Evolutionary conservation across 2,888 invertebrate genomes (phyloP).

Genomic region (Zonitis immaculata): DNA sequence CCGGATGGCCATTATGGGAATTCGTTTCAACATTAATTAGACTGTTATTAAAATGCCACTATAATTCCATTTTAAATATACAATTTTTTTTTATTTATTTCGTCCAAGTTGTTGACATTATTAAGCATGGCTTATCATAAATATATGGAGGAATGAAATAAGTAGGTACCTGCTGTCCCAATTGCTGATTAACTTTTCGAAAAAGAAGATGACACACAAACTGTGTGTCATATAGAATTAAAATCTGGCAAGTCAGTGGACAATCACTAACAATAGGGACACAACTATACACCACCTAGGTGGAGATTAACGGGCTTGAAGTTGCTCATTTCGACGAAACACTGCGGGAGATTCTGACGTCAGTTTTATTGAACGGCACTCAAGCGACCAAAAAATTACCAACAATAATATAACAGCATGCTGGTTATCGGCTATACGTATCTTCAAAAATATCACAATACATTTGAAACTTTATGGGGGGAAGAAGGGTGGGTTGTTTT

Average conservation of each 20-base stretch:
- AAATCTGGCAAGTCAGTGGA: constrained; percentile 31
- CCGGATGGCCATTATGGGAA: constrained; percentile 30
- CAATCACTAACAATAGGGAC: constrained; percentile 38
- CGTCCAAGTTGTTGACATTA: too few species aligned
- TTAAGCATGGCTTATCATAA: not conserved
- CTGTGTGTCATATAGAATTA: too few species aligned
- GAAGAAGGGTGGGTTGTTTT: too few species aligned
- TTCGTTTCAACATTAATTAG: constrained; percentile 34
- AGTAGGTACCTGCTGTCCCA: too few species aligned
- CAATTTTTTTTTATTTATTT: too few species aligned
- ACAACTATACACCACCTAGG: constrained; percentile 40
- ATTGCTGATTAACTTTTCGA: too few species aligned
- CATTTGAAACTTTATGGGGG: constrained; percentile 21
- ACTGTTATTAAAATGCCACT: constrained; percentile 39
- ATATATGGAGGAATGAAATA: too few species aligned
- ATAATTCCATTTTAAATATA: constrained; percentile 28
- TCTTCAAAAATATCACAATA: constrained; percentile 37
- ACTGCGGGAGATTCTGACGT: constrained; percentile 34
- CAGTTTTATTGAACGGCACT: constrained; percentile 36
- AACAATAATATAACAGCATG: constrained; percentile 41
- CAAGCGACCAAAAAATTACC: constrained; percentile 41
- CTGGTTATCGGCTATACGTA: constrained; percentile 38
- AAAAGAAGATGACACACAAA: too few species aligned
- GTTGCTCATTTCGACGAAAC: constrained; percentile 38
- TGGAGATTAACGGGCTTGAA: constrained; percentile 37